These are phyloP conservation scores for Podarcis lilfordi DNA, from an alignment of 2,797 vertebrate genomes.

Conservation along the genomic window DNA sequence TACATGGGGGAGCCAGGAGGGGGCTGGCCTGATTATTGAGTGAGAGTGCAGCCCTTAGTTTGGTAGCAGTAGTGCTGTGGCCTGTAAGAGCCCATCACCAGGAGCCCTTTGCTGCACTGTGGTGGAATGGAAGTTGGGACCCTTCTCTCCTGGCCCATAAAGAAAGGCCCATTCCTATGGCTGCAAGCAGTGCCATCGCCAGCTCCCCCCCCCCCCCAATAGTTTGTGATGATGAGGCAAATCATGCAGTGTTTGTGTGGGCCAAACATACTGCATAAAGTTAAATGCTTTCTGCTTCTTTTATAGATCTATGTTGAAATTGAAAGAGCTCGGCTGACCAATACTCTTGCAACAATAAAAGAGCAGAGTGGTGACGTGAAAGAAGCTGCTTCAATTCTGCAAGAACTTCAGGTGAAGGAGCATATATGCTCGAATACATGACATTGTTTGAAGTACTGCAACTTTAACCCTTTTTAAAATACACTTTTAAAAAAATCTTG, in stretches of 20 bases:
- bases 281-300: not conserved
- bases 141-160: too few relatives aligned
- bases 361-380: conserved; percentile 94
- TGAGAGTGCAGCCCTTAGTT: too few relatives aligned
- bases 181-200: too few relatives aligned
- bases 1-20: too few relatives aligned
- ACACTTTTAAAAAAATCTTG: not conserved
- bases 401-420: conserved; percentile 90
- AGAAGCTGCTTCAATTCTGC: conserved; percentile 94
- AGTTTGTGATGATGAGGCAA: too few relatives aligned
- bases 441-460: conserved; percentile 5
- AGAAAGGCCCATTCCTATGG: too few relatives aligned
- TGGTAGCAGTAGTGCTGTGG: too few relatives aligned
- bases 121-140: too few relatives aligned
- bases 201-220: too few relatives aligned
- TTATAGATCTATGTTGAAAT: conserved; percentile 98
- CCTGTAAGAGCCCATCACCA: too few relatives aligned
- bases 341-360: conserved; percentile 93
- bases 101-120: too few relatives aligned
- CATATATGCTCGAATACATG: not conserved
- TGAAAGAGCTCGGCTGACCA: conserved; percentile 94
- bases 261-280: not conserved
- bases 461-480: not conserved
- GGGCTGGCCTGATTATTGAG: too few relatives aligned
- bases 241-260: not conserved